Conservation (phyloP, 1,140 invertebrate genomes). For the Zaprionus vittiger region DNA sequence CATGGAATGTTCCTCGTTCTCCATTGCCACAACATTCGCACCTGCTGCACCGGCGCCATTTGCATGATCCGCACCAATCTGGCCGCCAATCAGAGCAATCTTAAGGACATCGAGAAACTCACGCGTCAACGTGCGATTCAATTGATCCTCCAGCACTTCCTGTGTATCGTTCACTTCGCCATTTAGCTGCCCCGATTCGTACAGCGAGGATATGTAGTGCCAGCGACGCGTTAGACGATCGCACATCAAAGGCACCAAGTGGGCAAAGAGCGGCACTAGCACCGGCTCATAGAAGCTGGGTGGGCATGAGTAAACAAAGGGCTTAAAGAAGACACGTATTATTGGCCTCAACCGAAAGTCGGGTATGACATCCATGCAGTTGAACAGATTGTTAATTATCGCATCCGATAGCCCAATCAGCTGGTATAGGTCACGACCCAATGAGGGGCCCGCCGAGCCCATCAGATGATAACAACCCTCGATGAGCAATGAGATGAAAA, state of each 20-base stretch:
- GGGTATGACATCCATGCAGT: constrained; percentile 91
- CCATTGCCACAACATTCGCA: constrained; percentile 87
- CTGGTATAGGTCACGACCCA: constrained; percentile 93
- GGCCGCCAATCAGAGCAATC: constrained; percentile 86
- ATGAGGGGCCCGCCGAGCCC: constrained; percentile 90
- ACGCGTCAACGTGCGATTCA: constrained; percentile 93
- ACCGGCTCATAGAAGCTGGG: constrained; percentile 90
- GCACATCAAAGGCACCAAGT: constrained; percentile 91
- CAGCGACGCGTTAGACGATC: constrained; percentile 91
- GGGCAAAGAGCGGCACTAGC: constrained; percentile 90
- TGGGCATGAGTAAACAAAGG: constrained; percentile 93
- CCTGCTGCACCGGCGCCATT: constrained; percentile 57
- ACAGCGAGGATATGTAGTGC: constrained; percentile 90
- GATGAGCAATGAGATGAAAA: constrained; percentile 89
- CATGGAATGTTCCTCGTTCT: constrained; percentile 88
- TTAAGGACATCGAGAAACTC: constrained; percentile 94
- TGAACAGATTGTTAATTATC: constrained; percentile 88
- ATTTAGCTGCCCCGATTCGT: constrained; percentile 91
- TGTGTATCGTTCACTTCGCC: constrained; percentile 93
- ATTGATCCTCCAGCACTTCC: constrained; percentile 95
- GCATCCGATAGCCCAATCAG: constrained; percentile 87
- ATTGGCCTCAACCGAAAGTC: constrained; percentile 93
- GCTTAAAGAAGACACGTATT: constrained; percentile 93
- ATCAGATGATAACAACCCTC: constrained; percentile 92
- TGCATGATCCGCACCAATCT: constrained; percentile 73